Conservation (phyloP, 2,113 vertebrate species). For the Catharus fuscescens region DNA sequence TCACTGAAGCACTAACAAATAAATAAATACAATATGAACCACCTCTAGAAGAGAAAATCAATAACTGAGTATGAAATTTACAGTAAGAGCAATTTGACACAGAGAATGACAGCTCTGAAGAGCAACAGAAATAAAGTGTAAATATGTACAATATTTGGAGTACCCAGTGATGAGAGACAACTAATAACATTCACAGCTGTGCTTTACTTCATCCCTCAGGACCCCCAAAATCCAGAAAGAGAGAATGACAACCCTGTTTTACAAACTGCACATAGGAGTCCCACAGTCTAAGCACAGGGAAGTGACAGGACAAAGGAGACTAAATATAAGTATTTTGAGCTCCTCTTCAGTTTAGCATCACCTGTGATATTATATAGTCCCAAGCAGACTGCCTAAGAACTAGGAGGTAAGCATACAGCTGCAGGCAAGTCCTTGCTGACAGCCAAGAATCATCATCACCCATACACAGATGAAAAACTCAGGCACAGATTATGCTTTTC, state of each 20-base stretch:
- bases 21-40: background rate
- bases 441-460: background rate
- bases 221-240: background rate
- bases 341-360: background rate
- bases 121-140: background rate
- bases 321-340: background rate
- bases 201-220: background rate
- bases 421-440: background rate
- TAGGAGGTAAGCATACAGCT: background rate
- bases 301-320: background rate
- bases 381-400: background rate
- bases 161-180: background rate
- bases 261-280: background rate
- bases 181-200: background rate
- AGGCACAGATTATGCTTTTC: background rate
- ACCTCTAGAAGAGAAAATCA: background rate
- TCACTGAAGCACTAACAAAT: background rate
- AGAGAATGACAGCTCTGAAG: background rate
- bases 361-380: background rate
- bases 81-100: background rate
- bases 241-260: background rate
- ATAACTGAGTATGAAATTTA: constrained; percentile 19
- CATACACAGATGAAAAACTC: background rate
- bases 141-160: background rate
- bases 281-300: background rate